Evolutionary conservation across 2,797 vertebrate species (phyloP).

Genomic region (Anas capensis): DNA sequence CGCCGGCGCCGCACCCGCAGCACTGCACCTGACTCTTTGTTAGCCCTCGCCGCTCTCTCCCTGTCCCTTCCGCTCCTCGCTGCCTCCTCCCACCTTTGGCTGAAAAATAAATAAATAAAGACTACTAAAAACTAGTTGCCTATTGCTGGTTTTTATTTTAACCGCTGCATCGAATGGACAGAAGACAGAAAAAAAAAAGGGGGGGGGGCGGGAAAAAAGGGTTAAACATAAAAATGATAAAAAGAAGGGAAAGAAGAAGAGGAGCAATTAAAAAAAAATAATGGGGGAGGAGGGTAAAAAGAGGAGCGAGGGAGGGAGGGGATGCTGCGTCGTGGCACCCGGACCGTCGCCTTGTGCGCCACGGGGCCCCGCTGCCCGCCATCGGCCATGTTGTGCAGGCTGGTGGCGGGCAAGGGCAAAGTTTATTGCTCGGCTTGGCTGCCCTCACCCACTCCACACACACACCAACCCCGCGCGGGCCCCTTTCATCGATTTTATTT

Average conservation of each 20-base stretch:
- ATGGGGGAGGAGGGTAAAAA: too few relatives aligned
- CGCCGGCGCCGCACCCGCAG: background rate
- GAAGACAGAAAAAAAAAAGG: background rate
- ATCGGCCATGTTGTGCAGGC: background rate
- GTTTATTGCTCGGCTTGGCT: background rate
- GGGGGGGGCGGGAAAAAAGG: background rate
- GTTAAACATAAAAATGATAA: background rate
- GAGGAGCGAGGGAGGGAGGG: background rate
- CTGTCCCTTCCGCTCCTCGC: background rate
- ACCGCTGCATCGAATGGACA: background rate
- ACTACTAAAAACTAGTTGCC: background rate
- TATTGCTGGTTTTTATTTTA: background rate
- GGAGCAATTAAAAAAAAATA: too few relatives aligned
- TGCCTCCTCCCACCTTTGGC: slow-evolving; percentile 16
- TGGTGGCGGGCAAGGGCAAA: slow-evolving; percentile 62
- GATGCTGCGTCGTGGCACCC: background rate
- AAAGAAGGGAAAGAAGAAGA: background rate
- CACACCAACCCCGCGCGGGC: too few relatives aligned
- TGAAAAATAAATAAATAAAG: background rate
- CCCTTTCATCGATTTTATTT: too few relatives aligned
- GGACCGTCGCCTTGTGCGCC: background rate
- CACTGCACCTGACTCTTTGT: slow-evolving; percentile 65
- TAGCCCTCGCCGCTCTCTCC: slow-evolving; percentile 9
- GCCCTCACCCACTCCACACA: too few relatives aligned
- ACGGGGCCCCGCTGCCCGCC: too few relatives aligned